Evolutionary conservation across 2,888 invertebrate species (phyloP), one percentile per base, ranked within the genome.

Genomic region (Andricus curvator): DNA sequence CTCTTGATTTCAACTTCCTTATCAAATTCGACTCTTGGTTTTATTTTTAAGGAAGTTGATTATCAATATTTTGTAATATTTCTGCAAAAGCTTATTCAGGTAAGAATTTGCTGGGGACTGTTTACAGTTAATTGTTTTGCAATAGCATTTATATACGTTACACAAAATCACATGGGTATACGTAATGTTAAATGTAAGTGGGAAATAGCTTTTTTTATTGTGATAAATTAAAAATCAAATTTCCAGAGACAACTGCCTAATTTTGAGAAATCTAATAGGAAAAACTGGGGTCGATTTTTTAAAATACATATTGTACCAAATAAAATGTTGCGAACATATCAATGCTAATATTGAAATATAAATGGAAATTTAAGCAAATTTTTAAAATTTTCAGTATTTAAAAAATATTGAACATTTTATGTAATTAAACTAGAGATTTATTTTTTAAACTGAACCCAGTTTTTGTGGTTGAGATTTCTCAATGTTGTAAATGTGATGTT

Each of bases 401-500:
- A 13, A 62, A 25, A 25, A 62, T 25, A 29, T 64, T 25, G 48
- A 37, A 60, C 56, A 6, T 56, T 37, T 20, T n/a, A 4, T 25
- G 17, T n/a, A 51, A 70, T 70, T 0, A 37, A 74, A 56, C 15
- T 70, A 70, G 29, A 37, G 5, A 29, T 33, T 33, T 51, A 70
- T 70, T 74, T 74, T 56, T 74, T 20, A 13, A 56, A 37, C n/a
- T 33, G 13, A 74, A 74, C n/a, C 56, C 37, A 60, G 64, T 74
- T 74, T 74, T 60, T 74, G 22, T 33, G 29, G n/a, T 56, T 60
- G n/a, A 74, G 56, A 74, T 74, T n/a, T 74, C 51, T 60, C 74
- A 56, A 51, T 60, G 3, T 56, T 74, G 74, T 74, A 56, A 74
- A 74, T 74, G 74, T 74, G n/a, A 74, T 74, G 33, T 74, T 74